Conservation (phyloP, 2,113 vertebrate species). For the Oreotragus oreotragus region DNA sequence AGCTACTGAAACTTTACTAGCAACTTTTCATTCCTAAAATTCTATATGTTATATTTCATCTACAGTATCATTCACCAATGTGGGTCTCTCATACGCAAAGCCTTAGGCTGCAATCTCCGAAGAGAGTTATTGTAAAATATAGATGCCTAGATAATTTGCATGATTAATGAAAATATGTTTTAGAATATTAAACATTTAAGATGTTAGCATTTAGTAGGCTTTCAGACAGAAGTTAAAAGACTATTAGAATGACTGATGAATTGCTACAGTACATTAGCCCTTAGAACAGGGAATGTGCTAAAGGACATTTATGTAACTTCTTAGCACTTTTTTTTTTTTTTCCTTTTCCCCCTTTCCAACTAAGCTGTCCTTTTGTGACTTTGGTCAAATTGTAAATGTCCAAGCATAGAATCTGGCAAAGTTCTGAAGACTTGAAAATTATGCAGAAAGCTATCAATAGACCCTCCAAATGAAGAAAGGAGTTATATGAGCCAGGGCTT, state of each 20-base stretch:
- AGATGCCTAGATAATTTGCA: conserved; percentile 63
- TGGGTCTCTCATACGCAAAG: conserved; percentile 5
- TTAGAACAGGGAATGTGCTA: conserved; percentile 28
- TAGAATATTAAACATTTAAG: conserved; percentile 74
- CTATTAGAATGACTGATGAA: conserved; percentile 72
- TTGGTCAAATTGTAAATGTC: conserved; percentile 49
- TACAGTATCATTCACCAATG: neutral
- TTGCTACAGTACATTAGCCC: conserved; percentile 66
- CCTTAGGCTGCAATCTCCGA: conserved; percentile 46
- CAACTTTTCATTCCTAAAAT: conserved; percentile 30
- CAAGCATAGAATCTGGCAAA: neutral
- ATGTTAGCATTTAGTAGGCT: conserved; percentile 68
- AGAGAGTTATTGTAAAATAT: conserved; percentile 59
- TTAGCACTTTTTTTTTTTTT: conserved; percentile 31
- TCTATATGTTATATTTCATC: conserved; percentile 12
- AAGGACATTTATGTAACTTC: conserved; percentile 69
- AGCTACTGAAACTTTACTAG: neutral
- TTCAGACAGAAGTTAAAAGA: conserved; percentile 73
- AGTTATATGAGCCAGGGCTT: neutral
- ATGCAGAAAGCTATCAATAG: neutral
- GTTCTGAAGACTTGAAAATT: conserved; percentile 13
- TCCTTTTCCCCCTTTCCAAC: neutral
- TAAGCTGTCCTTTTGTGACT: conserved; percentile 40
- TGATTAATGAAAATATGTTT: conserved; percentile 71
- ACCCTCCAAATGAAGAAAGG: neutral